phyloP scores from a whole-genome alignment of 2,797 vertebrate species.

The Dendrocincla tyrannina region DNA sequence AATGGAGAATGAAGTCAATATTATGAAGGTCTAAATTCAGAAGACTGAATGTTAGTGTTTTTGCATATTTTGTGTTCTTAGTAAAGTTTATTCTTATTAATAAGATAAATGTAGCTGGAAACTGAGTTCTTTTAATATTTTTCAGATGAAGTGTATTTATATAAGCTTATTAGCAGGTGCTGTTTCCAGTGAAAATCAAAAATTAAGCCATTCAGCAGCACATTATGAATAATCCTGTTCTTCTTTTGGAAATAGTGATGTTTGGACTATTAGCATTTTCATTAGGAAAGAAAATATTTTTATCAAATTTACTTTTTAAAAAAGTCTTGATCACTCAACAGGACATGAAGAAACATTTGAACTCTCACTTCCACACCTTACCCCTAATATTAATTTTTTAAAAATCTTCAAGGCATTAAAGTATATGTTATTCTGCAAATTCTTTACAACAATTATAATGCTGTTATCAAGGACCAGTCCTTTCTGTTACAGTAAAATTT shows the following conservation, averaged over 20 bases:
- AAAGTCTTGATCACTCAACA: background rate
- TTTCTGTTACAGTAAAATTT: background rate
- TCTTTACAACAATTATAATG: background rate
- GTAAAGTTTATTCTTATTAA: conserved; percentile 17
- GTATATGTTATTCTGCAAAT: background rate
- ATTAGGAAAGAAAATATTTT: background rate
- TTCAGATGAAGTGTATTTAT: background rate
- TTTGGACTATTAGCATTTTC: background rate
- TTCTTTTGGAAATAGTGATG: background rate
- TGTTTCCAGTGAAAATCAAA: background rate
- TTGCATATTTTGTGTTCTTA: conserved; percentile 4
- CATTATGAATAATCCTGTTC: background rate
- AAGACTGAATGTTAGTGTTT: conserved; percentile 15
- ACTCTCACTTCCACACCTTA: background rate
- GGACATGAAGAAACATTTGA: background rate
- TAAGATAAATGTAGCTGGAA: background rate
- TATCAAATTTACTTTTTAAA: background rate
- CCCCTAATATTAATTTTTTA: background rate
- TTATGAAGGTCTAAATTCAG: conserved; percentile 31
- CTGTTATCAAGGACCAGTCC: background rate
- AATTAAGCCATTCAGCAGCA: background rate
- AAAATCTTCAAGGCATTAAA: background rate
- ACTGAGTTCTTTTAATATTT: conserved; percentile 19
- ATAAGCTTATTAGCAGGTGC: background rate
- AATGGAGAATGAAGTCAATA: conserved; percentile 35